phyloP scores from a whole-genome alignment of 2,113 vertebrate genomes.

The Isichthys henryi region DNA sequence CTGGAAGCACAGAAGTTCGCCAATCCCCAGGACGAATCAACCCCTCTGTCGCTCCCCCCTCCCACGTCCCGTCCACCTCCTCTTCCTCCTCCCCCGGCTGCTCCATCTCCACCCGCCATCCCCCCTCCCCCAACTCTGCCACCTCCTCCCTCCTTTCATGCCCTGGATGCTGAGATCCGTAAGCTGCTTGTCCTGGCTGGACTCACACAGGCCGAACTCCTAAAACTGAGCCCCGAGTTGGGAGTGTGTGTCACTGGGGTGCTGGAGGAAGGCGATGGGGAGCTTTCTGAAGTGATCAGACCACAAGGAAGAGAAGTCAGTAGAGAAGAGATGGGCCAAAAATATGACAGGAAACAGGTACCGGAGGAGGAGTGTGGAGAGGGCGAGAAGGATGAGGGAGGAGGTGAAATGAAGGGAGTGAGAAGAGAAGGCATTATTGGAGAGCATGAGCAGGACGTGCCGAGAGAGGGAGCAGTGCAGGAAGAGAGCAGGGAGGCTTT shows the following conservation, averaged over 20 bases:
- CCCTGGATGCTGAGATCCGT: slow-evolving; percentile 64
- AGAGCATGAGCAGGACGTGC: slow-evolving; percentile 25
- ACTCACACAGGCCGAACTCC: slow-evolving; percentile 65
- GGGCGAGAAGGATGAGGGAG: slow-evolving; percentile 27
- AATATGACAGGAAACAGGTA: slow-evolving; percentile 25
- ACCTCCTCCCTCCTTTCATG: slow-evolving; percentile 66
- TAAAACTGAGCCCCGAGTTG: slow-evolving; percentile 66
- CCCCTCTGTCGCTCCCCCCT: slow-evolving; percentile 55
- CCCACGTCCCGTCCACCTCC: slow-evolving; percentile 59
- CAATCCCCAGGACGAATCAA: slow-evolving; percentile 53
- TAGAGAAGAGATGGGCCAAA: slow-evolving; percentile 25
- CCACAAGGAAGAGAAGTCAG: slow-evolving; percentile 30
- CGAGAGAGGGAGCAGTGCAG: slow-evolving; percentile 23
- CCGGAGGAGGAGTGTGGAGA: slow-evolving; percentile 33
- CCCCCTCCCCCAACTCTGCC: slow-evolving; percentile 59
- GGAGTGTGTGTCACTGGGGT: slow-evolving; percentile 55
- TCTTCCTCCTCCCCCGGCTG: slow-evolving; percentile 32
- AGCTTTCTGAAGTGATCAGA: slow-evolving; percentile 22
- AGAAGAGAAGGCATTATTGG: slow-evolving; percentile 20
- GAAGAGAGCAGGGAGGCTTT: slow-evolving; percentile 31
- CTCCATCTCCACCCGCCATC: slow-evolving; percentile 42
- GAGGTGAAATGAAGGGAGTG: slow-evolving; percentile 26
- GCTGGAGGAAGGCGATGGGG: slow-evolving; percentile 46
- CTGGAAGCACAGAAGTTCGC: slow-evolving; percentile 58
- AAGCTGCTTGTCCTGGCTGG: slow-evolving; percentile 65